Evolutionary conservation across 2,113 vertebrate species (phyloP), one percentile per base, ranked within the genome.

Genomic region (Phasianus colchicus): DNA sequence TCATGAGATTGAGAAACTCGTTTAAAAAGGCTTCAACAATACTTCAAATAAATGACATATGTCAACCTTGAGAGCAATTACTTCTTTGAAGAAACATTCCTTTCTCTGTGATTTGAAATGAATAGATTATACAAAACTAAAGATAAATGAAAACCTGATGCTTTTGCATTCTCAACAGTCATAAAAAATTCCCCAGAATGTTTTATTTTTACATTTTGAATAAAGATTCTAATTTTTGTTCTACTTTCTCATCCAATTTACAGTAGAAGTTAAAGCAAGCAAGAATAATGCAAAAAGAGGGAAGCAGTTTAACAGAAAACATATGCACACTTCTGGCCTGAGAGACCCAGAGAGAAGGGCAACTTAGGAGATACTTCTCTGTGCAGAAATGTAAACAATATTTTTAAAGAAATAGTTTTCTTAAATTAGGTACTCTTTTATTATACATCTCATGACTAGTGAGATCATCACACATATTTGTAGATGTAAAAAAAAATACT

Each of bases 31-130:
- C 2, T 64, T 66, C 75, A 36, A 0, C 43, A 47, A 9, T 15
- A 27, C 6, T 71, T 43, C n/a, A 71, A 69, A 9, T 1, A 19
- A 86, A 57, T 0, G 0, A 36, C 20, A 22, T 25, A 0, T 15
- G 15, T 14, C 15, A 54, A 54, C 52, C 20, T 11, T 32, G 48
- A 1, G 0, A 61, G n/a, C 21, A n/a, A 45, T 18, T 27, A 67
- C 57, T 52, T 54, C 36, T 48, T 27, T 20, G 3, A 32, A 20
- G 3, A 32, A 20, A 22, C 25, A 13, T 60, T 5, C 20, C 47
- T 32, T 89, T 14, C 54, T n/a, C 47, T 76, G 29, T 29, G 13
- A 42, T 48, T 83, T 64, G 27, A 18, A 79, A 90, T n/a, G 25
- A 80, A 65, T 3, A 58, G 18, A 17, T 9, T 0, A 52, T 16